A percentile compares a stretch with the other conserved stretches of the same genome.
phyloP scores from a whole-genome alignment of 2,888 invertebrate genomes.

The Xanthostigma xanthostigma region DNA sequence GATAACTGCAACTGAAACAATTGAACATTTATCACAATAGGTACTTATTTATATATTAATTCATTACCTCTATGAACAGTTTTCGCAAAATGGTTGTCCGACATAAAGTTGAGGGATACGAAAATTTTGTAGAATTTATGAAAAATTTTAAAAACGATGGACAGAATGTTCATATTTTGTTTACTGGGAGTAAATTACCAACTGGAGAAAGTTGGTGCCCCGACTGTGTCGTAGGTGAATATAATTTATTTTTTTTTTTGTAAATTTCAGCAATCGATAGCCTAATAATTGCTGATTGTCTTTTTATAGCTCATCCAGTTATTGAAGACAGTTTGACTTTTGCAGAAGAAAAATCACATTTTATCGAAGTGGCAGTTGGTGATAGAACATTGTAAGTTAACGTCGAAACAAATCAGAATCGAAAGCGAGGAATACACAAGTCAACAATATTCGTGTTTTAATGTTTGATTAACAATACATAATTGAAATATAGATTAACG shows the following conservation, averaged over 20 bases:
- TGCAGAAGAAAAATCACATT: conserved; percentile 44
- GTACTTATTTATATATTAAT: too few relatives aligned
- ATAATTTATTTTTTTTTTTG: conserved; percentile 5
- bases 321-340: conserved; percentile 49
- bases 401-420: conserved; percentile 12
- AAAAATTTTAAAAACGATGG: conserved; percentile 30
- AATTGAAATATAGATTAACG: too few relatives aligned
- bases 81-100: conserved; percentile 34
- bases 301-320: conserved; percentile 55
- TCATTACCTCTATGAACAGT: too few relatives aligned
- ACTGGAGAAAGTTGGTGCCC: conserved; percentile 76
- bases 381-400: conserved; percentile 53
- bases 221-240: conserved; percentile 69
- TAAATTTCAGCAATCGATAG: conserved; percentile 1
- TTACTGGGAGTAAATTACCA: conserved; percentile 46
- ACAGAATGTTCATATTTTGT: conserved; percentile 36
- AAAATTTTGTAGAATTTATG: conserved; percentile 41
- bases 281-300: conserved; percentile 1
- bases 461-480: too few relatives aligned
- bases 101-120: conserved; percentile 41
- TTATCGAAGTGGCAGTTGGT: conserved; percentile 67
- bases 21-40: too few relatives aligned
- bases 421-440: neutral
- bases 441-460: too few relatives aligned
- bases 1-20: too few relatives aligned